Evolutionary conservation across 2,113 vertebrate species (phyloP), one percentile per base, ranked within the genome.

Genomic region (Prolemur simus): DNA sequence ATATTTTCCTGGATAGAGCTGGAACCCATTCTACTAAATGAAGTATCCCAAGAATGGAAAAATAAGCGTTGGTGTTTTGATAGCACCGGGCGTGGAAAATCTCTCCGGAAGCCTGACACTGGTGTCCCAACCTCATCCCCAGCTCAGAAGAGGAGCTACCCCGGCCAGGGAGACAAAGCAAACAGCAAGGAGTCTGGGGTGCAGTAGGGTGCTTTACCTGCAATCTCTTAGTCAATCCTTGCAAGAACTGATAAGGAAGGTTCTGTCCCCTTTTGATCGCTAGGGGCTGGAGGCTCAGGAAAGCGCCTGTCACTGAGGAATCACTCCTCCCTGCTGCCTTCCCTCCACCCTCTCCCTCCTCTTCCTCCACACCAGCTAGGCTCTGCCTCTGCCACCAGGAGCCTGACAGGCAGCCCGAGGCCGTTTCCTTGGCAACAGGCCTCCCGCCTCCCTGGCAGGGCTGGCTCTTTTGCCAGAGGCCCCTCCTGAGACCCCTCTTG

Each of bases 91-190:
- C 7, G 12, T 17, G 10, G 0, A 37, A n/a, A 78, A 20, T 64
- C 49, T 54, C 83, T n/a, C 63, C 49, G 3, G 49, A 63, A 76
- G 64, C 32, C 18, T 10, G 42, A 27, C 37, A 63, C 47, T 39
- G 14, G 56, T 0, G 4, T 29, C 2, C 94, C 89, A 34, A 1
- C 77, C 0, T n/a, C 0, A 5, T 2, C 60, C 32, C 60, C 0
- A 8, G 42, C 20, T 37, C 29, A 1, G 56, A 23, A 12, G 63
- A 25, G 3, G 49, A 21, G 0, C 9, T 1, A 32, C 11, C 54
- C 29, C 37, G 49, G 10, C 60, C 18, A 2, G 17, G 34, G 1
- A 63, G 52, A 9, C 1, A 8, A 8, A 20, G 34, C 2, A 1
- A 13, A 52, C 6, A 8, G 29, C 39, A 32, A 64, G 52, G 52